A percentile compares a stretch with the other conserved stretches of the same genome.
These are phyloP conservation scores for Tupiocoris notatus DNA, from an alignment of 2,888 invertebrate species.

Conservation along the genomic window DNA sequence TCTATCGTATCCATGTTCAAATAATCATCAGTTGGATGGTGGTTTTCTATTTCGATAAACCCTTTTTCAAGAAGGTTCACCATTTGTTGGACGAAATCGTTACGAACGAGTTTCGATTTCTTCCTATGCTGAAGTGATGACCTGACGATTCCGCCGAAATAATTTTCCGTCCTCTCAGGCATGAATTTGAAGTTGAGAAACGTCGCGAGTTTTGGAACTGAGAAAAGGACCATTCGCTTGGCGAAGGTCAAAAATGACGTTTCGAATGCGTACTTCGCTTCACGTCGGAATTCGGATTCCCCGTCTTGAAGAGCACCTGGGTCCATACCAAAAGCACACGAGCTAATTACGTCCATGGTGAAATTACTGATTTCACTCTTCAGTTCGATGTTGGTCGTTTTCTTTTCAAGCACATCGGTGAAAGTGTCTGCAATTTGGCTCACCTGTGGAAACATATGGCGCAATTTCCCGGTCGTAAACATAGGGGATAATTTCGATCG, in stretches of 20 bases:
- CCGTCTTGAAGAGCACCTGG: neutral
- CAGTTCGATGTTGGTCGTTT: neutral
- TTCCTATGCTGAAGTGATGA: neutral
- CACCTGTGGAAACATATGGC: conserved; percentile 9
- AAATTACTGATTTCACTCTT: neutral
- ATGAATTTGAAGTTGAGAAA: neutral
- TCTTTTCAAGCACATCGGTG: neutral
- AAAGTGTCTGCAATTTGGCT: neutral
- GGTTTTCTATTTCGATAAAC: conserved; percentile 6
- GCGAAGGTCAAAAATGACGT: neutral
- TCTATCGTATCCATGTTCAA: conserved; percentile 1
- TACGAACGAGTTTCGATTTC: neutral
- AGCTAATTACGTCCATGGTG: conserved; percentile 9
- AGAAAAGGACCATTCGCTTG: neutral
- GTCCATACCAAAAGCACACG: conserved; percentile 19
- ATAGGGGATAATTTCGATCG: conserved; percentile 2
- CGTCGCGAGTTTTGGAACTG: neutral
- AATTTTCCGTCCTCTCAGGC: neutral
- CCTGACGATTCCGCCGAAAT: conserved; percentile 7
- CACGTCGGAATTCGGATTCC: neutral
- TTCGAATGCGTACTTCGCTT: neutral
- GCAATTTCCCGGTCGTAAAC: conserved; percentile 1
- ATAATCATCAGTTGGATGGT: conserved; percentile 23
- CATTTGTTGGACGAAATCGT: conserved; percentile 33
- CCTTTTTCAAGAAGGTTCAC: conserved; percentile 22